Conservation (phyloP, 2,113 vertebrate species). For the human (Homo sapiens) region GRCh38 chr2:198435501-198436000, state of each 20-base stretch:
- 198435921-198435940: constrained; percentile 81
- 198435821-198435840: neutral
- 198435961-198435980: constrained; percentile 81
- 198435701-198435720: neutral
- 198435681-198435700: neutral
- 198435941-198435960: constrained; percentile 79
- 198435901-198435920: constrained; percentile 50
- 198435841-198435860: neutral
- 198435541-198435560: neutral
- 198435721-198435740: constrained; percentile 29
- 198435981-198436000: constrained; percentile 86
- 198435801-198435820: neutral
- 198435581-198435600: neutral
- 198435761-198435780: neutral
- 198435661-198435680: neutral
- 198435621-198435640: neutral
- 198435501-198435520: neutral
- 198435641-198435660: neutral
- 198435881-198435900: constrained; percentile 58
- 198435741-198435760: neutral
- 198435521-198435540: neutral
- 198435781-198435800: neutral
- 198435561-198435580: neutral
- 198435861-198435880: neutral
- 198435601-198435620: neutral